Conservation (phyloP, 2,888 invertebrate genomes). For the Andrena marginata region DNA sequence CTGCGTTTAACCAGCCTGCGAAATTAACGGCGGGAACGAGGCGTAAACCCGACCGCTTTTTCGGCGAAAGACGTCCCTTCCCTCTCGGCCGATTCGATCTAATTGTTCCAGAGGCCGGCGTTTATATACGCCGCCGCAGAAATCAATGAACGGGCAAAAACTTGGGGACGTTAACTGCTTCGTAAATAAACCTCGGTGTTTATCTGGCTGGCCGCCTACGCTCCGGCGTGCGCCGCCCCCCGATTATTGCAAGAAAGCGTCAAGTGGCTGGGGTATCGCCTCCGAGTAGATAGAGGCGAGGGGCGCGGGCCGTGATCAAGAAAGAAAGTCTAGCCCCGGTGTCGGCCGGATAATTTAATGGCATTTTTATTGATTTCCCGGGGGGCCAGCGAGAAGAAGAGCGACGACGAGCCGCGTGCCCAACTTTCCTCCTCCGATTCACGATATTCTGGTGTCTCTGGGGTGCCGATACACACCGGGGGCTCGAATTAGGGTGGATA, state of each 20-base stretch:
- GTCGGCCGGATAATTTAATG: slow-evolving; percentile 39
- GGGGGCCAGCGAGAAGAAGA: slow-evolving; percentile 4
- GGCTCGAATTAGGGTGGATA: slow-evolving; percentile 1
- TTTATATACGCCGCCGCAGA: background rate
- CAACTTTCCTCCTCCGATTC: slow-evolving; percentile 11
- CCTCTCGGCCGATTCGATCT: slow-evolving; percentile 47
- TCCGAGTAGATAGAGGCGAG: background rate
- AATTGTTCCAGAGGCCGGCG: slow-evolving; percentile 24
- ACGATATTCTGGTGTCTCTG: background rate
- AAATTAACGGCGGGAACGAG: slow-evolving; percentile 53
- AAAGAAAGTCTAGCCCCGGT: background rate
- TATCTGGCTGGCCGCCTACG: background rate
- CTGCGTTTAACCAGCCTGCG: slow-evolving; percentile 58
- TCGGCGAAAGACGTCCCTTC: slow-evolving; percentile 17
- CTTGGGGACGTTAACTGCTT: background rate
- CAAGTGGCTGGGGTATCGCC: background rate
- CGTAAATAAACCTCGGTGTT: slow-evolving; percentile 1
- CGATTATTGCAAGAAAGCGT: background rate
- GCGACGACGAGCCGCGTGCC: slow-evolving; percentile 27
- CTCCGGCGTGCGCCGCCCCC: background rate
- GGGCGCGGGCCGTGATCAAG: background rate
- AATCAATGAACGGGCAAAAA: background rate
- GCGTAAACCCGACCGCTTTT: slow-evolving; percentile 19
- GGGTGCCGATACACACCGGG: slow-evolving; percentile 13
- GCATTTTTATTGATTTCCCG: slow-evolving; percentile 48